phyloP scores from a whole-genome alignment of 2,797 vertebrate genomes.

The Takifugu rubripes region DNA sequence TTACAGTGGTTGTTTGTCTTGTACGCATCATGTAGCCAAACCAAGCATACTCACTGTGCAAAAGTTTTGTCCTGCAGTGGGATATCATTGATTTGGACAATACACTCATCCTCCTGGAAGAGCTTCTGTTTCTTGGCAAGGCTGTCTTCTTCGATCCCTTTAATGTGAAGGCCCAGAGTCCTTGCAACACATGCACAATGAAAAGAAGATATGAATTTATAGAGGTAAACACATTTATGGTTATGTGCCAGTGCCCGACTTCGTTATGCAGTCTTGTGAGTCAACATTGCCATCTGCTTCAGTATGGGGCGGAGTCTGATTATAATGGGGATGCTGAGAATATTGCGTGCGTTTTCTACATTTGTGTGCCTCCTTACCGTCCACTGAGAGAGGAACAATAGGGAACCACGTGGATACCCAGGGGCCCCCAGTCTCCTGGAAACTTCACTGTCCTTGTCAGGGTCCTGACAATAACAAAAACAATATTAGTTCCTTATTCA shows the following conservation, averaged over 20 bases:
- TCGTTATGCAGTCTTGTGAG: constrained; percentile 1
- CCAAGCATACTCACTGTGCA: constrained; percentile 79
- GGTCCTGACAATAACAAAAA: constrained; percentile 62
- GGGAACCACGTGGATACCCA: constrained; percentile 95
- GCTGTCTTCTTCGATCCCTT: constrained; percentile 87
- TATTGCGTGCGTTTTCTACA: constrained; percentile 2
- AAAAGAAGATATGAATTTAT: constrained; percentile 8
- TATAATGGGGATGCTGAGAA: neutral
- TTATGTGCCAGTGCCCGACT: constrained; percentile 8
- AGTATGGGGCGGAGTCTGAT: constrained; percentile 18
- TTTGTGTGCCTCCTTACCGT: constrained; percentile 77
- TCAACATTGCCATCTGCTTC: constrained; percentile 38
- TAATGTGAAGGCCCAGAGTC: constrained; percentile 88
- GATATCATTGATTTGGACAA: constrained; percentile 88
- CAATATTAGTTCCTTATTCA: neutral
- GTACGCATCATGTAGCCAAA: neutral
- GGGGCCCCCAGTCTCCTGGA: constrained; percentile 83
- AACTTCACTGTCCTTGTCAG: constrained; percentile 85
- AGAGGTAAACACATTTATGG: constrained; percentile 23
- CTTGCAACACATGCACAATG: constrained; percentile 57
- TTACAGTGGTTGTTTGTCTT: neutral
- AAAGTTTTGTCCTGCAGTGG: constrained; percentile 91
- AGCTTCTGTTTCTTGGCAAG: constrained; percentile 84
- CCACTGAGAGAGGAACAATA: constrained; percentile 94
- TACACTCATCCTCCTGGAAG: constrained; percentile 89